Percentiles rank a stretch among this genome's conserved stretches.
Conservation (phyloP, 1,140 invertebrate species). For the Zaprionus kolodkinae region DNA sequence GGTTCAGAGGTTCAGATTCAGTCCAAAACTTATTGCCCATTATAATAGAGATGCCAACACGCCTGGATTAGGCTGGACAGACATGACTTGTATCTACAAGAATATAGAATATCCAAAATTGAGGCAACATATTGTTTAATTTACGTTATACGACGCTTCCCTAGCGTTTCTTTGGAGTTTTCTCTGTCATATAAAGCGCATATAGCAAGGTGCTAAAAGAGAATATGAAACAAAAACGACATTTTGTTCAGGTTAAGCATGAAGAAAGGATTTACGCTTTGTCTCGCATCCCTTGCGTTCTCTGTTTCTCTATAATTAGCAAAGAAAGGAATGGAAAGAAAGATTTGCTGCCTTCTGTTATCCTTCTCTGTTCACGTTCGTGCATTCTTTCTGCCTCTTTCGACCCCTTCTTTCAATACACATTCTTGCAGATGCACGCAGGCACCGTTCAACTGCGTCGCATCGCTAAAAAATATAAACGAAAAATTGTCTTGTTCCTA, state of each 20-base stretch:
- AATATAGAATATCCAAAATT: slow-evolving; percentile 53
- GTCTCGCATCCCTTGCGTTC: slow-evolving; percentile 16
- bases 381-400: slow-evolving; percentile 21
- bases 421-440: slow-evolving; percentile 60
- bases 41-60: slow-evolving; percentile 1
- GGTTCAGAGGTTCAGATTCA: slow-evolving; percentile 8
- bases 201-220: slow-evolving; percentile 57
- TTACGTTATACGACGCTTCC: slow-evolving; percentile 26
- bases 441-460: slow-evolving; percentile 79
- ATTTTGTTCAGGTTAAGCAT: slow-evolving; percentile 59
- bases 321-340: slow-evolving; percentile 16
- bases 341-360: slow-evolving; percentile 2
- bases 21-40: slow-evolving; percentile 28
- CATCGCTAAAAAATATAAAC: slow-evolving; percentile 75
- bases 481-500: slow-evolving; percentile 56
- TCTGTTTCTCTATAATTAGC: slow-evolving; percentile 16
- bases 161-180: not conserved
- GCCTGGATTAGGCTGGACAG: not conserved
- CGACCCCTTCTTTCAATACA: slow-evolving; percentile 4
- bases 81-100: slow-evolving; percentile 34
- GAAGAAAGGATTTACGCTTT: slow-evolving; percentile 63
- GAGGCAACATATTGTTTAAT: slow-evolving; percentile 25
- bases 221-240: slow-evolving; percentile 54
- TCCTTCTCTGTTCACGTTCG: not conserved
- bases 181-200: not conserved